Percentiles rank a stretch among this genome's conserved stretches.
Evolutionary conservation across 2,113 vertebrate species (phyloP).

Genomic region (Etheostoma cragini): DNA sequence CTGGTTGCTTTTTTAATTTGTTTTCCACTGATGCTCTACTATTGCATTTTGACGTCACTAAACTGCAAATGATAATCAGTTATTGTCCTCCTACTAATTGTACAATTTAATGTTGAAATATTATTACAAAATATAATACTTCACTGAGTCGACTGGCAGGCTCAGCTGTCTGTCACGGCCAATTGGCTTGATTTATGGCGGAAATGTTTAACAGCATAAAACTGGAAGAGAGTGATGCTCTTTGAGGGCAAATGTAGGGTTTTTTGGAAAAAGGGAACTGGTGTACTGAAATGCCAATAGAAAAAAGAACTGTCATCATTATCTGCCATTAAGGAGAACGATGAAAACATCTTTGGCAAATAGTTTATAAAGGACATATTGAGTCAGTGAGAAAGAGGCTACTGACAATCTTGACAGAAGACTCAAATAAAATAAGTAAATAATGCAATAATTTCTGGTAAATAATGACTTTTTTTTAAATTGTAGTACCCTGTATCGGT

Average conservation of each 20-base stretch:
- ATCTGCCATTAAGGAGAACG: neutral
- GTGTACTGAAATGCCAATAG: neutral
- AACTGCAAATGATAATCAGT: neutral
- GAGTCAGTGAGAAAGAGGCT: neutral
- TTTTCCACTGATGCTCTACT: neutral
- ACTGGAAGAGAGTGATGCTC: neutral
- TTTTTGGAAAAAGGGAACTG: neutral
- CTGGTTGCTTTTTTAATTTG: too few species aligned
- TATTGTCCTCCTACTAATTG: neutral
- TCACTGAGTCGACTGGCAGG: neutral
- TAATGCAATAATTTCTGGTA: neutral
- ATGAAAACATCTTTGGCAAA: neutral
- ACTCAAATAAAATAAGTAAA: neutral
- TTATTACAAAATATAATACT: neutral
- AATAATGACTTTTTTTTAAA: neutral
- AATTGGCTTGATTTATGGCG: slow-evolving; percentile 2
- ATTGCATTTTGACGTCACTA: neutral
- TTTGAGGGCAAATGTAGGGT: slow-evolving; percentile 3
- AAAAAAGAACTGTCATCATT: neutral
- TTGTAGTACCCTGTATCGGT: neutral
- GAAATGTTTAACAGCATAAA: neutral
- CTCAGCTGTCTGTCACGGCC: neutral
- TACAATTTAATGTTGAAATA: neutral
- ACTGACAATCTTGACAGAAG: neutral
- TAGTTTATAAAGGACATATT: neutral